Conservation (phyloP, 2,888 invertebrate species). For the Boloria euphrosyne region DNA sequence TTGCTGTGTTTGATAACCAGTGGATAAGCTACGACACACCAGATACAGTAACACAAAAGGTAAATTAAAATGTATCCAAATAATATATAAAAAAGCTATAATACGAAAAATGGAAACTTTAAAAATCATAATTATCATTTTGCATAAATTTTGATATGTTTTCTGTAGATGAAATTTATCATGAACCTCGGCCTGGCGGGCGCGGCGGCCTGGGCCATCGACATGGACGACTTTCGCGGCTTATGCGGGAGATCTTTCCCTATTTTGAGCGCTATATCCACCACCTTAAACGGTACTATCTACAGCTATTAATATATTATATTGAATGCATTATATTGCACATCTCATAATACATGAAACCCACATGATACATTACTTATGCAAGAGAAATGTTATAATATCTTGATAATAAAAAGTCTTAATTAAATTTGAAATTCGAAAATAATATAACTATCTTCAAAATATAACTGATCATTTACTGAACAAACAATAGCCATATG, state of each 20-base stretch:
- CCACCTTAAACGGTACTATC: constrained; percentile 73
- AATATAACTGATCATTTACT: background rate
- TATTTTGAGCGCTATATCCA: constrained; percentile 83
- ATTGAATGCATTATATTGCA: too few relatives aligned
- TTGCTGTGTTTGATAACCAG: constrained; percentile 86
- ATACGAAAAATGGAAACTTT: too few relatives aligned
- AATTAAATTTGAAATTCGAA: background rate
- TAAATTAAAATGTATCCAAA: constrained; percentile 50
- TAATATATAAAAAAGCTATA: too few relatives aligned
- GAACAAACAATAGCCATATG: too few relatives aligned
- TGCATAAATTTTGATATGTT: background rate
- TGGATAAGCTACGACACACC: constrained; percentile 91
- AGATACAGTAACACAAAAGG: constrained; percentile 85
- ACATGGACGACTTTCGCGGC: constrained; percentile 90
- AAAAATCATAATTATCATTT: too few relatives aligned
- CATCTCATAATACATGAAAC: too few relatives aligned
- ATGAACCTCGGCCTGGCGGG: constrained; percentile 85
- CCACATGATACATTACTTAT: too few relatives aligned
- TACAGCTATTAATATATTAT: too few relatives aligned
- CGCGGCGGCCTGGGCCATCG: constrained; percentile 86
- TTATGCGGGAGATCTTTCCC: constrained; percentile 89
- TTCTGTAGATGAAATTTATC: constrained; percentile 83
- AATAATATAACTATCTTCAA: background rate
- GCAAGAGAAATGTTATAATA: constrained; percentile 35
- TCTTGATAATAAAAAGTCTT: constrained; percentile 1